Evolutionary conservation across 2,113 vertebrate genomes (phyloP), one percentile per base, ranked within the genome.

Genomic region (Seriola rivoliana): DNA sequence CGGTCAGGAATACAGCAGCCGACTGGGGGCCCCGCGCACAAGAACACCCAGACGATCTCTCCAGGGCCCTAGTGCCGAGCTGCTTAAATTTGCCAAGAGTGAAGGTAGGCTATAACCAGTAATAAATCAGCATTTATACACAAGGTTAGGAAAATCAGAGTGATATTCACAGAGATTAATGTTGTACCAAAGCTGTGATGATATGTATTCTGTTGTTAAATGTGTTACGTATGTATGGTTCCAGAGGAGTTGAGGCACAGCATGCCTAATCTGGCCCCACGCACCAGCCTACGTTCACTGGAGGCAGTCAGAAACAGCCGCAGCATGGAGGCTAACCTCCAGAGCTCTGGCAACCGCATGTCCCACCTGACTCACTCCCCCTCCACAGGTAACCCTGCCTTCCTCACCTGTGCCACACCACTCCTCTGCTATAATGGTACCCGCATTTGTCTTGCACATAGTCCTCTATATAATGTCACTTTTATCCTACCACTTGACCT

Each of bases 291-390:
- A 44, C 96, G 96, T 12, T 93, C 96, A 14, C 82, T 97, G 82
- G 97, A 97, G 82, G 96, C 97, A 0, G 95, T 97, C 25, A 94
- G 96, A 71, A 96, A 96, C 95, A 97, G 97, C 85, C 96, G 96
- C 80, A 97, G 97, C 93, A 92, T 97, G 95, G 97, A 98, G 94
- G 96, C 96, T 46, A 97, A 98, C 82, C 95, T 98, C 87, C 97
- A 98, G 93, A 96, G 94, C 91, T 97, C 97, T 36, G 93, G 94
- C 93, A 96, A 94, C 77, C 96, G 96, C 83, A 96, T 97, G 48
- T 96, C 97, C 76, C 93, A 95, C 76, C 95, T 97, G 13, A 96
- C 95, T 88, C 96, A 96, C 71, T 95, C 96, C 80, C 93, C 96
- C 67, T 93, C 96, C 93, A 95, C 96, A 97, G 92, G 66, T 96